Base-by-base conservation (phyloP, 2,888 invertebrate genomes). In the Tetranychus truncatus region DNA sequence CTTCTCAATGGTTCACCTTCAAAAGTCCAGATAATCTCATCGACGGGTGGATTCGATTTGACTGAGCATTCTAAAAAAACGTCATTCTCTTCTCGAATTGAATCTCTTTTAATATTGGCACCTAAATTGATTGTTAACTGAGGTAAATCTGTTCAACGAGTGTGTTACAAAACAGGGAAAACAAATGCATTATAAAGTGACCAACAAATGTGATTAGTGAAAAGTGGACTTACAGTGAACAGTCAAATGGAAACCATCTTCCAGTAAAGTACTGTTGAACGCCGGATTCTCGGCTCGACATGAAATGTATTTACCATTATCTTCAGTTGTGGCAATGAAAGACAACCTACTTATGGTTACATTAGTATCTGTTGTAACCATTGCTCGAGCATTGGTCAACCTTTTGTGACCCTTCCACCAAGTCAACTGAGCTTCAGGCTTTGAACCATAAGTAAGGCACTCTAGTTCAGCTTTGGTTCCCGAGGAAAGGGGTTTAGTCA, bases 11-110 rank as follows among this genome's bases (percentile, higher is more conserved):
- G 76, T 44, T 76, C 75, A 6, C 76, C 78, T n/a, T 79, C 78
- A 65, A 77, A 77, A 18, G 77, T 66, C 79, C 79, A 79, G 15
- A 77, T 75, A 21, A 79, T 46, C 44, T 79, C 79, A 45, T 76
- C 75, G n/a, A 79, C 76, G 7, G 76, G 76, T 44, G 79, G 79
- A 74, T 79, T 79, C 18, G 79, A 75, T 15, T 77, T 76, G 5
- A 79, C 77, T 11, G 75, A 74, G 66, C 79, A 79, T 18, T 79
- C 79, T 9, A 79, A 21, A 67, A 71, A 78, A 6, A 79, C 76
- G 24, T 79, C 78, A 20, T 71, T 77, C 11, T 78, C 79, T 76
- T 79, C 79, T 1, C 74, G 66, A n/a, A 79, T 77, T 18, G 76
- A 76, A n/a, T 77, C 77, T 20, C 76, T 73, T 20, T 77, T 45